Conservation (phyloP, 2,888 invertebrate species). For the Nezara viridula region DNA sequence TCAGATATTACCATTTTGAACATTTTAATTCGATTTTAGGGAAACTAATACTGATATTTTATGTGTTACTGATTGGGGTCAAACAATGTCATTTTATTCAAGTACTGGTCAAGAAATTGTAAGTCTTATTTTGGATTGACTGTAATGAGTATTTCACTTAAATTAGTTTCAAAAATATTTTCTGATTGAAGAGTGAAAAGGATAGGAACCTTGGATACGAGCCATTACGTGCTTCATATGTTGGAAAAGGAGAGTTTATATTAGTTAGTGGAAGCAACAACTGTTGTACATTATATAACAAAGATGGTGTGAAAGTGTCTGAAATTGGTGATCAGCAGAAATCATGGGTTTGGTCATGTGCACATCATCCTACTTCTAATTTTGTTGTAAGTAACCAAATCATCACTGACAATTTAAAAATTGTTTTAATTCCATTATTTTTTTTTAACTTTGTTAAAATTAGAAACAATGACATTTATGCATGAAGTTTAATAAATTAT, state of each 20-base stretch:
- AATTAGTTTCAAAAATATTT: constrained; percentile 48
- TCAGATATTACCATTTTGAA: neutral
- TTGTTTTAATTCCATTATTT: constrained; percentile 13
- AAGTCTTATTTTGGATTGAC: constrained; percentile 7
- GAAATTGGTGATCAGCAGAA: constrained; percentile 80
- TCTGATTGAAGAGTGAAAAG: constrained; percentile 71
- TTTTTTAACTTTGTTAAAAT: neutral
- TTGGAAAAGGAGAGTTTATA: constrained; percentile 85
- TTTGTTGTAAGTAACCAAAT: constrained; percentile 74
- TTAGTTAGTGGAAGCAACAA: constrained; percentile 86
- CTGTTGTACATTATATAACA: constrained; percentile 82
- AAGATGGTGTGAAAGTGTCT: constrained; percentile 85
- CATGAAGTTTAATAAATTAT: neutral
- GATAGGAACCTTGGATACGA: constrained; percentile 77
- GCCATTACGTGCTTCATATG: constrained; percentile 82
- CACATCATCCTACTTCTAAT: constrained; percentile 82
- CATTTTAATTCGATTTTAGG: constrained; percentile 67
- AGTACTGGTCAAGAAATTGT: constrained; percentile 84
- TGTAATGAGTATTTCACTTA: neutral
- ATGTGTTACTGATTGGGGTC: constrained; percentile 94
- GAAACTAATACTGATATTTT: constrained; percentile 77
- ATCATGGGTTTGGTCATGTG: constrained; percentile 90
- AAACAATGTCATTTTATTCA: constrained; percentile 90
- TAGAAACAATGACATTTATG: neutral
- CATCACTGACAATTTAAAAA: neutral